Evolutionary conservation across 2,888 invertebrate species (phyloP), one percentile per base, ranked within the genome.

Genomic region (Auanema sp.): DNA sequence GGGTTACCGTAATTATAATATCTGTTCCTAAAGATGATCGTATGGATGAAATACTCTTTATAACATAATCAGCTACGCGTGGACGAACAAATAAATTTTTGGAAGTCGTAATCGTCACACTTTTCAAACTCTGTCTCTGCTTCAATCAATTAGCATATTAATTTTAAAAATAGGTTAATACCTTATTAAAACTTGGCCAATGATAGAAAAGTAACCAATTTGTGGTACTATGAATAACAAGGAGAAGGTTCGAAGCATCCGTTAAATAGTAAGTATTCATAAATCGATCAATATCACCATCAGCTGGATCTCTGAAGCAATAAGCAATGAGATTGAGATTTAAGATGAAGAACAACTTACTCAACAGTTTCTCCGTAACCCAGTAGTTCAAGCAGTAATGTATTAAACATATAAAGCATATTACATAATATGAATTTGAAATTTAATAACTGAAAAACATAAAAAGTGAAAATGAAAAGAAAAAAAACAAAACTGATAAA

Each of bases 121-220:
- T n/a, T 11, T 47, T 33, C 18, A 49, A 16, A 60, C 44, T 5
- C 33, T 53, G 24, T 25, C 33, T 18, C 49, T 55, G 21, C 55
- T 33, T 55, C 55, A 16, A 33, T 33, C 33, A 33, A 33, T 33
- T 33, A 11, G 25, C 21, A 16, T 16, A 47, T 47, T 47, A 18
- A 1, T 47, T 8, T 8, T 21, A 47, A 33, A 33, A 33, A 33
- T 33, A 33, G 33, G 33, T 16, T 55, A 43, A 1, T 44, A 64
- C 64, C 47, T 54, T 52, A 41, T 33, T 55, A 12, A 18, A 53
- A 1, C 24, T 57, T 6, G 80, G 79, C 66, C 77, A 75, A 54
- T 78, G 76, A 63, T 77, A 82, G 71, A 82, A 82, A n/a, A 82
- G 68, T 18, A 82, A 72, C 82, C 82, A 82, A 60, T 82, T 82